phyloP scores from a whole-genome alignment of 2,888 invertebrate species.

The Tipula lateralis region DNA sequence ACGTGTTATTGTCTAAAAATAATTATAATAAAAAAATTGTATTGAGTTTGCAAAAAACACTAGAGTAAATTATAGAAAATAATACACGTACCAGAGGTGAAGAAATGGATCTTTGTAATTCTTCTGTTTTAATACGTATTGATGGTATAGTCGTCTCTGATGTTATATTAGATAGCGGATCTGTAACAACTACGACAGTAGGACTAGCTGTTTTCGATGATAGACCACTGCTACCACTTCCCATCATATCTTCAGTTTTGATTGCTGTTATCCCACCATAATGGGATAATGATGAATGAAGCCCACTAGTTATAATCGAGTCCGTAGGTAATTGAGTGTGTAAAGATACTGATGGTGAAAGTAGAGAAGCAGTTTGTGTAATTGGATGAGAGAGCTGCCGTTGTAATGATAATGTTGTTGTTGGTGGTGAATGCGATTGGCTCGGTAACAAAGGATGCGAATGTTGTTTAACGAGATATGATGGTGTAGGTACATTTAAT shows the following conservation, averaged over 20 bases:
- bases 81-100: constrained; percentile 54
- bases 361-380: constrained; percentile 34
- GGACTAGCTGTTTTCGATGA: constrained; percentile 45
- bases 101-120: constrained; percentile 57
- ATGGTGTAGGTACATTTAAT: constrained; percentile 54
- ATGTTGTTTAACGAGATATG: constrained; percentile 60
- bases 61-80: background rate
- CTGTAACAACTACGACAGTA: constrained; percentile 44
- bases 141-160: constrained; percentile 44
- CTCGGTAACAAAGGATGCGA: constrained; percentile 61
- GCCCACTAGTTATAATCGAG: constrained; percentile 28
- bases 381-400: constrained; percentile 54
- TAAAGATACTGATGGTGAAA: constrained; percentile 6
- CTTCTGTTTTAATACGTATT: constrained; percentile 55
- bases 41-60: background rate
- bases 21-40: background rate
- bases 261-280: constrained; percentile 32
- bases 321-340: background rate
- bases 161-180: constrained; percentile 40
- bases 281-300: constrained; percentile 31
- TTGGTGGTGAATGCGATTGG: constrained; percentile 49
- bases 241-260: constrained; percentile 29
- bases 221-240: constrained; percentile 35
- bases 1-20: constrained; percentile 42
- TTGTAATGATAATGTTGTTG: constrained; percentile 45